phyloP scores from a whole-genome alignment of 2,888 invertebrate species.

The Tupiocoris notatus region DNA sequence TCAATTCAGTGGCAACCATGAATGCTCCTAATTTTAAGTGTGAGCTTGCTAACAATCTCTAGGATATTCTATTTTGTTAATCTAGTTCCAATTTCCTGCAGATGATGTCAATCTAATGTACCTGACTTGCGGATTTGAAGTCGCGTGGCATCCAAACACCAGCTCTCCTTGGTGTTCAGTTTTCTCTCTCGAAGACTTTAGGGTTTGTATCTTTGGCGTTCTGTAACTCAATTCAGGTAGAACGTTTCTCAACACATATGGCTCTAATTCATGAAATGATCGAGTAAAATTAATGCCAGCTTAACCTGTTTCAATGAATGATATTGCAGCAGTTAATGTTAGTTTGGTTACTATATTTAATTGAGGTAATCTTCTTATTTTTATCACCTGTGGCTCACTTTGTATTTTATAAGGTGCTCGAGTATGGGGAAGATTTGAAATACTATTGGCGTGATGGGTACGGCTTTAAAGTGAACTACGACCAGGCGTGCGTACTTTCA shows the following conservation, averaged over 20 bases:
- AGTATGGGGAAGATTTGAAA: conserved; percentile 74
- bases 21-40: too few species aligned
- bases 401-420: conserved; percentile 69
- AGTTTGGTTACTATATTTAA: too few species aligned
- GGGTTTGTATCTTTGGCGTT: conserved; percentile 52
- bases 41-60: too few species aligned
- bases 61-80: not conserved
- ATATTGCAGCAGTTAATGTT: too few species aligned
- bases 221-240: not conserved
- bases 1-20: too few species aligned
- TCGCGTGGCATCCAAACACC: conserved; percentile 68
- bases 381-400: too few species aligned
- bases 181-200: conserved; percentile 63
- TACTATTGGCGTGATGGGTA: conserved; percentile 83
- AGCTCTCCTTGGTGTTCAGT: conserved; percentile 77
- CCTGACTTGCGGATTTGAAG: conserved; percentile 75
- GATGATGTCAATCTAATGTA: conserved; percentile 67
- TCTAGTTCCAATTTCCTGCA: too few species aligned
- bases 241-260: not conserved
- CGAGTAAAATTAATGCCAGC: too few species aligned
- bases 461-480: conserved; percentile 68
- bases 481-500: conserved; percentile 73
- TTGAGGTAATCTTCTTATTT: too few species aligned
- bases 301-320: too few species aligned
- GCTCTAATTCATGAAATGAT: too few species aligned